These are phyloP conservation scores for Cheilosia grossa DNA, from an alignment of 2,888 invertebrate genomes.

Conservation along the genomic window DNA sequence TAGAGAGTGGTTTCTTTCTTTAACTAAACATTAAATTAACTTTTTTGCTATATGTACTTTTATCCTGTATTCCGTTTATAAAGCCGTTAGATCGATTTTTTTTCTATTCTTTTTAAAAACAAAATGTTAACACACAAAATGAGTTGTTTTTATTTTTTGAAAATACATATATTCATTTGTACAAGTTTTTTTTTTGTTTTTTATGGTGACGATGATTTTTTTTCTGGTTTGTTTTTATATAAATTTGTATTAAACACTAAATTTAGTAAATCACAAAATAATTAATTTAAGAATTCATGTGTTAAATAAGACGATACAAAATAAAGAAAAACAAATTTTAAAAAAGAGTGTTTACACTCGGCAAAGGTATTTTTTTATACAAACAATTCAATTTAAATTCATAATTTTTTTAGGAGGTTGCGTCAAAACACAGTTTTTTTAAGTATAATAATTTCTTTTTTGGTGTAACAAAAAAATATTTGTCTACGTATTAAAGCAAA, in stretches of 20 bases:
- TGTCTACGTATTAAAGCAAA: conserved; percentile 51
- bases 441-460: conserved; percentile 37
- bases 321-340: conserved; percentile 41
- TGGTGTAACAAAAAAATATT: conserved; percentile 59
- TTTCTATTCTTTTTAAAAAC: conserved; percentile 35
- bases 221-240: conserved; percentile 32
- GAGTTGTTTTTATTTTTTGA: conserved; percentile 24
- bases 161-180: conserved; percentile 61
- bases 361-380: conserved; percentile 42
- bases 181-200: conserved; percentile 56
- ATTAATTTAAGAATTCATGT: conserved; percentile 52
- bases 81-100: conserved; percentile 70
- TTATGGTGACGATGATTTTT: conserved; percentile 51
- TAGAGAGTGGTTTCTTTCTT: conserved; percentile 53
- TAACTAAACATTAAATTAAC: conserved; percentile 70
- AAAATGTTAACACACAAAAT: conserved; percentile 61
- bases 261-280: conserved; percentile 74
- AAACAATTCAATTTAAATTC: conserved; percentile 52
- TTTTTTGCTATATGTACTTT: conserved; percentile 68
- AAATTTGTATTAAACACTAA: conserved; percentile 57
- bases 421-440: conserved; percentile 57
- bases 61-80: conserved; percentile 74
- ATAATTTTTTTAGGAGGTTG: conserved; percentile 57
- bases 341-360: conserved; percentile 62
- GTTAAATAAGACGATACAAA: conserved; percentile 48